Evolutionary conservation across 2,888 invertebrate genomes (phyloP).

Genomic region (Oxytorus armatus): DNA sequence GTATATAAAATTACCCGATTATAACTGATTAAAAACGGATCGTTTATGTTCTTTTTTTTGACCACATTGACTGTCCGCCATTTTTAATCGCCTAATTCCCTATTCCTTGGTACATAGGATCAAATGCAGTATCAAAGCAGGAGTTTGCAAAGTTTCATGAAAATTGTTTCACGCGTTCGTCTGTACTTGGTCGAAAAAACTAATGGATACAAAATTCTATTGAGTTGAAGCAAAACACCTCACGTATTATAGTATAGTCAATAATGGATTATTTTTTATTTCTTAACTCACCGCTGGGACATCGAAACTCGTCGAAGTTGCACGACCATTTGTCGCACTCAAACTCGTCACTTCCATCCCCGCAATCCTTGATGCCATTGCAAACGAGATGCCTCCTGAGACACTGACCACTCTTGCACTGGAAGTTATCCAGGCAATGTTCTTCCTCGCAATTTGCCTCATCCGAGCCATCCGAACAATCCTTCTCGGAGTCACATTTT

Average conservation of each 20-base stretch:
- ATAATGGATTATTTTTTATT: not conserved
- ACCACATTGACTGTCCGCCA: too few species aligned
- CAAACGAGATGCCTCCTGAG: slow-evolving; percentile 87
- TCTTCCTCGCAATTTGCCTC: slow-evolving; percentile 86
- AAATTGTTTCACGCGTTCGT: too few species aligned
- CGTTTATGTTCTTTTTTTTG: too few species aligned
- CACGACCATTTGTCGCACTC: slow-evolving; percentile 86
- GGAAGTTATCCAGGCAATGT: slow-evolving; percentile 87
- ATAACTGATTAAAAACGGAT: too few species aligned
- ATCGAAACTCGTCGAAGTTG: slow-evolving; percentile 86
- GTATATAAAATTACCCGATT: too few species aligned
- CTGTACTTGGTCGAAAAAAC: too few species aligned
- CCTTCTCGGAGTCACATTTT: slow-evolving; percentile 87
- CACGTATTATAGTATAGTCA: not conserved
- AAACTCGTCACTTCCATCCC: slow-evolving; percentile 87
- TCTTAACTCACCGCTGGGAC: slow-evolving; percentile 80
- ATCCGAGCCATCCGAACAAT: slow-evolving; percentile 88
- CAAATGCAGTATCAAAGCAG: too few species aligned
- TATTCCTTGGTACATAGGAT: too few species aligned
- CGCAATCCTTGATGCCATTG: slow-evolving; percentile 87
- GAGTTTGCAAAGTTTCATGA: too few species aligned
- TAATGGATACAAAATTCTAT: too few species aligned
- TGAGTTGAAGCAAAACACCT: not conserved
- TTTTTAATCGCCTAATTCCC: too few species aligned
- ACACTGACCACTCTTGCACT: slow-evolving; percentile 87